Evolutionary conservation across 2,888 invertebrate species (phyloP), one percentile per base, ranked within the genome.

Genomic region (Mythimna loreyi): DNA sequence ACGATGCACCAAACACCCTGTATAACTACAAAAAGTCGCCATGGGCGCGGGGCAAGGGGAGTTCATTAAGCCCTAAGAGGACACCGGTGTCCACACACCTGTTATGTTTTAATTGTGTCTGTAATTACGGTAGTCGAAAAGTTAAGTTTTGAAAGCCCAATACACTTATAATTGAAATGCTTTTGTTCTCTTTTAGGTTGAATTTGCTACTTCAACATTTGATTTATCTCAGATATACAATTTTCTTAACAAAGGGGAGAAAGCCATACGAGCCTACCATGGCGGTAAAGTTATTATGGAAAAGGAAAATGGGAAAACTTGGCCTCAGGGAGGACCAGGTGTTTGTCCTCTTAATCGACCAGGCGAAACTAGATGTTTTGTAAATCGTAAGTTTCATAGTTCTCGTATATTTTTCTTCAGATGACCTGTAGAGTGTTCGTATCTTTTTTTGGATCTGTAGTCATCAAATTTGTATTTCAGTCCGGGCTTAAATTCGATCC

Each of bases 311-410:
- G 73, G 67, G 0, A 72, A 50, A 28, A n/a, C 8, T 9, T 72
- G 57, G 73, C 67, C 72, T 7, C 49, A 59, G 36, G 45, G 45
- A 3, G 59, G 67, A 45, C 28, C 33, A 13, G 4, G 28, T 0
- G 0, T 11, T 11, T 73, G 67, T 6, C 56, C 56, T 1, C 50
- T 72, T 11, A 67, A 73, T 43, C 5, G 23, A 56, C 47, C 49
- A n/a, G 49, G 56, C 2, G 72, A 72, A 36, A 67, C 66, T n/a
- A 72, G 40, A 67, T 72, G 73, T 33, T 66, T 66, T 43, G 30
- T 0, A 21, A 72, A 56, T 36, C 58, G 73, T 72, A 72, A 8
- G 71, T 71, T 40, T 55, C 40, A n/a, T 40, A 30, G 13, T 49
- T 9, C 19, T 8, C 9, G 3, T 47, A 3, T 56, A 40, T 21